phyloP scores from a whole-genome alignment of 2,888 invertebrate genomes.

The Iphiclides podalirius region DNA sequence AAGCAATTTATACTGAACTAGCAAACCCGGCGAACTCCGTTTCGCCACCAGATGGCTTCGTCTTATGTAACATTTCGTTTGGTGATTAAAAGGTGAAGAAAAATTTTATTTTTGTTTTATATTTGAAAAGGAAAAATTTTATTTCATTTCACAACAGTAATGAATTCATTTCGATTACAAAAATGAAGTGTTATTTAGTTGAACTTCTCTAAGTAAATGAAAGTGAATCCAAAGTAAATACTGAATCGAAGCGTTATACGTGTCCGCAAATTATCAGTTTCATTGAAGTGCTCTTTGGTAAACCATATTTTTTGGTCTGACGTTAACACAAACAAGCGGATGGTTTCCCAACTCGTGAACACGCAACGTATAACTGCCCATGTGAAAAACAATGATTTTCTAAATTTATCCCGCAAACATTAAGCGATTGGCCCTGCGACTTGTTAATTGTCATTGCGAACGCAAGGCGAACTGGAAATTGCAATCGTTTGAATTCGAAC shows the following conservation, averaged over 20 bases:
- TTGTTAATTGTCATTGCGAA: constrained; percentile 36
- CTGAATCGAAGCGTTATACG: constrained; percentile 31
- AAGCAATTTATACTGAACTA: too few species aligned
- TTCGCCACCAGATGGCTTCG: constrained; percentile 20
- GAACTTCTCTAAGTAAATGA: too few species aligned
- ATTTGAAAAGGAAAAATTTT: constrained; percentile 27
- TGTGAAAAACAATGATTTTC: constrained; percentile 34
- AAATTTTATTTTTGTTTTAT: too few species aligned
- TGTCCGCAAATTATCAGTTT: constrained; percentile 29
- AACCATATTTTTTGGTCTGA: constrained; percentile 31
- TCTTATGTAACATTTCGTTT: too few species aligned
- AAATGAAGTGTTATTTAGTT: constrained; percentile 34
- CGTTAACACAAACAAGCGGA: too few species aligned
- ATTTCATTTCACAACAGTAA: constrained; percentile 36
- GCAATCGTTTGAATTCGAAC: constrained; percentile 31
- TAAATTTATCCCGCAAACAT: constrained; percentile 31
- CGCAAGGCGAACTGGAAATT: constrained; percentile 31
- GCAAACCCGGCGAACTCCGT: constrained; percentile 13
- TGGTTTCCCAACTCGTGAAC: too few species aligned
- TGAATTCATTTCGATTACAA: constrained; percentile 36
- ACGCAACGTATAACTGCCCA: too few species aligned
- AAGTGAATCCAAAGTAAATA: constrained; percentile 34
- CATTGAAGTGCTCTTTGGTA: constrained; percentile 26
- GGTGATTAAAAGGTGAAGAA: constrained; percentile 33
- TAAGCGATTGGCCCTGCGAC: constrained; percentile 30